These are phyloP conservation scores for Phyllopteryx taeniolatus DNA, from an alignment of 2,113 vertebrate species.

Conservation along the genomic window DNA sequence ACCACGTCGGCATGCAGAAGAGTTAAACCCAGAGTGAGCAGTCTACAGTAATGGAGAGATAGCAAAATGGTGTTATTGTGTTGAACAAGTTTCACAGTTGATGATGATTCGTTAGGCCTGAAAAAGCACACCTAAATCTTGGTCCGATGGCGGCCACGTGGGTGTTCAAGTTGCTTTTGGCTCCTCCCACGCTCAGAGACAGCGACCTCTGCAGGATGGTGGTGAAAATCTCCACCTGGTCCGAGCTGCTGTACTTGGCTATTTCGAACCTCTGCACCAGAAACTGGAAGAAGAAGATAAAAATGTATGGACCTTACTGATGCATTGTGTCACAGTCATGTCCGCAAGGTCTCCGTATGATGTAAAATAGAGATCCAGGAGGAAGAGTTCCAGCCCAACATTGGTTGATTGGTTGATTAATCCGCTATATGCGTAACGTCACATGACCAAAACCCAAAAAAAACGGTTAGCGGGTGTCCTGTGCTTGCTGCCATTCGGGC, in stretches of 20 bases:
- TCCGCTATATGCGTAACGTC: too few relatives aligned
- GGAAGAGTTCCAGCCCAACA: not conserved
- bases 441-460: too few relatives aligned
- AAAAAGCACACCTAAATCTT: slow-evolving; percentile 80
- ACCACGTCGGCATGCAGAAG: slow-evolving; percentile 94
- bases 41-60: slow-evolving; percentile 58
- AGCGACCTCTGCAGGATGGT: slow-evolving; percentile 88
- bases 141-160: slow-evolving; percentile 93
- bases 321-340: not conserved
- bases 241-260: slow-evolving; percentile 94
- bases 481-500: too few relatives aligned
- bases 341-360: not conserved
- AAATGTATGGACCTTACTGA: not conserved
- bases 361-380: not conserved
- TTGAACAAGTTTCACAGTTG: not conserved
- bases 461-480: too few relatives aligned
- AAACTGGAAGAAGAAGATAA: slow-evolving; percentile 73
- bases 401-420: too few relatives aligned
- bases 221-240: slow-evolving; percentile 96
- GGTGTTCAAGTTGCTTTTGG: slow-evolving; percentile 84
- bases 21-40: slow-evolving; percentile 87
- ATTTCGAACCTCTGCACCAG: slow-evolving; percentile 95
- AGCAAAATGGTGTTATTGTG: not conserved
- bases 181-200: slow-evolving; percentile 85
- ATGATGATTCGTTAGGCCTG: not conserved